Conservation (phyloP, 2,888 invertebrate species). For the Sarcophaga rosellei region DNA sequence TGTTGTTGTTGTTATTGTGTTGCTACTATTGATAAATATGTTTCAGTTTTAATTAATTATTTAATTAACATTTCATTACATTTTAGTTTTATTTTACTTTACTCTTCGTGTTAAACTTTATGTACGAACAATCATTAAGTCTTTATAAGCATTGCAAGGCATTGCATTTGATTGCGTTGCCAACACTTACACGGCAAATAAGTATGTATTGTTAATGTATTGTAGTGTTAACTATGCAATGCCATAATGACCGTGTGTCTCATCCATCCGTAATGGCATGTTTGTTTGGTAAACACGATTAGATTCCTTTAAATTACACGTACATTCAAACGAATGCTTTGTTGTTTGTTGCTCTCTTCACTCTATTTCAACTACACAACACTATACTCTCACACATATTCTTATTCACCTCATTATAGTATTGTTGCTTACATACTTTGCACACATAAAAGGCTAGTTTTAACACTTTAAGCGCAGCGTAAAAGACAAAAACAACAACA, state of each 20-base stretch:
- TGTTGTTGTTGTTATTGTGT: constrained; percentile 34
- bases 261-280: constrained; percentile 33
- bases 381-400: background rate
- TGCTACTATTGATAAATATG: constrained; percentile 54
- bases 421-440: constrained; percentile 25
- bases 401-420: constrained; percentile 26
- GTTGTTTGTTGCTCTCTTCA: constrained; percentile 1
- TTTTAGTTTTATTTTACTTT: background rate
- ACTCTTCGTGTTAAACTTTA: background rate
- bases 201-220: background rate
- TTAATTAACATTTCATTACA: constrained; percentile 61
- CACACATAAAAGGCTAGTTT: constrained; percentile 60
- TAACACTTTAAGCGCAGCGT: constrained; percentile 44
- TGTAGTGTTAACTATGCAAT: background rate
- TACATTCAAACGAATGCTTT: background rate
- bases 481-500: constrained; percentile 1
- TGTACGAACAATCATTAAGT: background rate
- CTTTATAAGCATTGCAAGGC: background rate
- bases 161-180: background rate
- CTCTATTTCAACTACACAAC: background rate
- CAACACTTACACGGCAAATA: background rate
- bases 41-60: constrained; percentile 62
- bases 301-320: constrained; percentile 53
- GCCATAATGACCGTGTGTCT: background rate
- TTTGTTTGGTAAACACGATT: constrained; percentile 60